A percentile compares a stretch with the other conserved stretches of the same genome.
Conservation (phyloP, 2,888 invertebrate species). For the Norana najaformis region DNA sequence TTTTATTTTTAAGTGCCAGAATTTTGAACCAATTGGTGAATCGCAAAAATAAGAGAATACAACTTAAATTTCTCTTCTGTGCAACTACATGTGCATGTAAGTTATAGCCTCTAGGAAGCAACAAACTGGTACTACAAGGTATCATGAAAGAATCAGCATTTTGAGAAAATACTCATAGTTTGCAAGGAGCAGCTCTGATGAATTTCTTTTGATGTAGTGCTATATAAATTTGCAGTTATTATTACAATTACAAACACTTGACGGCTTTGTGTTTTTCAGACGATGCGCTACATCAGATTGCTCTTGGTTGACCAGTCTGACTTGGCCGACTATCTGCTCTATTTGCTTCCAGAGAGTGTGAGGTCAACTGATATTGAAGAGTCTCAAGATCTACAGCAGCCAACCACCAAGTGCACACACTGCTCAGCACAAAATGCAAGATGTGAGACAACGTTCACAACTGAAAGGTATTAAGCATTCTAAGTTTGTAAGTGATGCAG, state of each 20-base stretch:
- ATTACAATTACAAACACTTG: background rate
- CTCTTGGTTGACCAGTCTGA: slow-evolving; percentile 18
- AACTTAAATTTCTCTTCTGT: too few relatives aligned
- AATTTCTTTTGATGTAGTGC: background rate
- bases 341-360: background rate
- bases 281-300: background rate
- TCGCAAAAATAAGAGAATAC: too few relatives aligned
- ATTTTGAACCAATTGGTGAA: too few relatives aligned
- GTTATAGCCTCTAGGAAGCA: too few relatives aligned
- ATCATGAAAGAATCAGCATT: too few relatives aligned
- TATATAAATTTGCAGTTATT: background rate
- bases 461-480: background rate
- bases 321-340: slow-evolving; percentile 16
- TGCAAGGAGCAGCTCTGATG: background rate
- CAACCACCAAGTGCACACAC: background rate
- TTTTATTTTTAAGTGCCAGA: too few relatives aligned
- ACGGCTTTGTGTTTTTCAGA: background rate
- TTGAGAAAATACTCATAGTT: too few relatives aligned
- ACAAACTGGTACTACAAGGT: too few relatives aligned
- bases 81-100: too few relatives aligned
- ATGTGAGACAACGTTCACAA: background rate
- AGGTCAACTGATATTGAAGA: background rate
- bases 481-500: background rate
- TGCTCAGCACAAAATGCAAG: background rate
- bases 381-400: background rate